Evolutionary conservation across 2,888 invertebrate species (phyloP), one percentile per base, ranked within the genome.

Genomic region (Strigamia crassipes): DNA sequence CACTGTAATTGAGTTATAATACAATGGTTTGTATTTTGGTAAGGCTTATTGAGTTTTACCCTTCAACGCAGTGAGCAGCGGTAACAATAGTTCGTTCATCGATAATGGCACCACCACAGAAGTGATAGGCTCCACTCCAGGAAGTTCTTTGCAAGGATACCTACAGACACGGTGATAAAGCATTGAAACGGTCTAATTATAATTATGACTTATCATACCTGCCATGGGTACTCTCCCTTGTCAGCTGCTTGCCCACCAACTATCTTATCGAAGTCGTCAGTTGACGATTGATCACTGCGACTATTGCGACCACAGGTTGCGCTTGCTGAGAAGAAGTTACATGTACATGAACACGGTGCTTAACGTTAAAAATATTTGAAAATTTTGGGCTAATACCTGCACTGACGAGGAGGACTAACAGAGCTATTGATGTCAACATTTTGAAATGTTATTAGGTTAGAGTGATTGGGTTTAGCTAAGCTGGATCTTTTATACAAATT

Each of bases 31-130:
- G 6, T 1, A n/a, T n/a, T 21, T 66, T n/a, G 9, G 61, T 66
- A 21, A 46, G n/a, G 5, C n/a, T 46, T 5, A 15, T 46, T 18
- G 4, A n/a, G 15, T 34, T 31, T 80, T 61, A 80, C 80, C 80
- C 80, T 56, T 80, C 80, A 6, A 80, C 27, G 34, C 80, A 80
- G 18, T 80, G 80, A 31, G 80, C 80, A 56, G 80, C 80, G n/a
- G 80, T 80, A 56, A 80, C 51, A 23, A 80, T 31, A 13, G 80
- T 80, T 21, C 23, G 46, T 15, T 46, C 80, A 61, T 80, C 80
- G 13, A 80, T 27, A n/a, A 80, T 61, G 31, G 80, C 51, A 0
- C 80, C 80, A n/a, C 80, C 80, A n/a, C 80, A 80, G 56, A 80
- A 80, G 38, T 80, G 80, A 18, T 15, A 18, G 23, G 56, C 9